phyloP scores from a whole-genome alignment of 2,888 invertebrate genomes.

The Ischnura elegans region DNA sequence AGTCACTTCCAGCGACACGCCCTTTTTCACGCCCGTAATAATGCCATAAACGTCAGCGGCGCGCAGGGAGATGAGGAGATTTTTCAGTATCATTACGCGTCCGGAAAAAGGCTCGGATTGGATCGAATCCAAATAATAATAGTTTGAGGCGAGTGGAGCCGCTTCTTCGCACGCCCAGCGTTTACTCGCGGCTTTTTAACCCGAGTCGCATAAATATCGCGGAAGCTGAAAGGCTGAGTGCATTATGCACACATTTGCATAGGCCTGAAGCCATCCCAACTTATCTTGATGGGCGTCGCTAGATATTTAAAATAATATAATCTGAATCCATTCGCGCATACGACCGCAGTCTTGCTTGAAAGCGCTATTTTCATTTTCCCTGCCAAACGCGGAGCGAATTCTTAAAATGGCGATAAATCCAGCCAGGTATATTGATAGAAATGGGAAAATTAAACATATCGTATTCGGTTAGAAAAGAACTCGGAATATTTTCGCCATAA shows the following conservation, averaged over 20 bases:
- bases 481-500: no score
- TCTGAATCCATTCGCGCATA: background rate
- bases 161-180: background rate
- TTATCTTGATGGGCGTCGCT: background rate
- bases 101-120: background rate
- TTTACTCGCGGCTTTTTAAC: background rate
- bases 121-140: background rate
- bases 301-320: background rate
- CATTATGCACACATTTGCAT: background rate
- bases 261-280: background rate
- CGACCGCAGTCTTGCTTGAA: background rate
- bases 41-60: slow-evolving; percentile 10
- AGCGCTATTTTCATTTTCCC: background rate
- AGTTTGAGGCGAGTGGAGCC: background rate
- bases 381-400: background rate
- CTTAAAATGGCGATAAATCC: background rate
- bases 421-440: no score
- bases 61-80: background rate
- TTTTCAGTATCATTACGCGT: background rate
- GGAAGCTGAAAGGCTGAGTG: background rate
- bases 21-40: slow-evolving; percentile 8
- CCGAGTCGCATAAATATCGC: background rate
- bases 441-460: no score
- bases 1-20: background rate
- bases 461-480: no score